These are phyloP conservation scores for Phalacrocorax carbo DNA, from an alignment of 2,113 vertebrate species.

Conservation along the genomic window DNA sequence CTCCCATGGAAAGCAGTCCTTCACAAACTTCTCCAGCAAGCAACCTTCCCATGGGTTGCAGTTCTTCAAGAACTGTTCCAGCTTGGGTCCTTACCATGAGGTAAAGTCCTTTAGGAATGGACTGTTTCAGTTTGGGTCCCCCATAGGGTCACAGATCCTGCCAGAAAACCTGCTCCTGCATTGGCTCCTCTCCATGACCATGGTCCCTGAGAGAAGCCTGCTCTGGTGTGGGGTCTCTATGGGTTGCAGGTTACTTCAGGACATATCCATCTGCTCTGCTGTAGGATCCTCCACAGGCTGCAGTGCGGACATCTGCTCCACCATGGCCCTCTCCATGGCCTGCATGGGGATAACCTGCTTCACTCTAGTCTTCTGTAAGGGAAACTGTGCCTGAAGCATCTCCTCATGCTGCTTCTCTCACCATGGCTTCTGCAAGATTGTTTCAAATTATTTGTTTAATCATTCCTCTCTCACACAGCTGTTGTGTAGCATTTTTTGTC, in stretches of 20 bases:
- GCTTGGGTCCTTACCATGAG: rapidly evolving
- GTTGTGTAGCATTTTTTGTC: background rate
- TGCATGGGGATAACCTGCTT: background rate
- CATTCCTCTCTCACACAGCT: background rate
- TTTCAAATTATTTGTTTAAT: background rate
- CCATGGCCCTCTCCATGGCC: rapidly evolving
- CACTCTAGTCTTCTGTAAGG: rapidly evolving
- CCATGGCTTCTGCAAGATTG: rapidly evolving
- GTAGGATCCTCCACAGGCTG: rapidly evolving
- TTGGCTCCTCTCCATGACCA: background rate
- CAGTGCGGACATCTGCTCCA: background rate
- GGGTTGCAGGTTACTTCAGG: background rate
- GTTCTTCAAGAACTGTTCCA: background rate
- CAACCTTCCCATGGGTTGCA: background rate
- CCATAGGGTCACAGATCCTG: background rate
- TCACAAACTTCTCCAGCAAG: background rate
- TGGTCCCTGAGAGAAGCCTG: background rate
- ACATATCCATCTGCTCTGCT: rapidly evolving
- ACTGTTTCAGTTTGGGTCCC: background rate
- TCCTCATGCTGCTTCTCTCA: background rate
- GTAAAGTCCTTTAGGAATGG: background rate
- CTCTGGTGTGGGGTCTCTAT: background rate
- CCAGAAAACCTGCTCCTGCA: background rate
- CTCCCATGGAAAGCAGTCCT: background rate
- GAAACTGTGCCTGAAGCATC: rapidly evolving